phyloP scores from a whole-genome alignment of 2,888 invertebrate genomes.

The Heliconius sara region DNA sequence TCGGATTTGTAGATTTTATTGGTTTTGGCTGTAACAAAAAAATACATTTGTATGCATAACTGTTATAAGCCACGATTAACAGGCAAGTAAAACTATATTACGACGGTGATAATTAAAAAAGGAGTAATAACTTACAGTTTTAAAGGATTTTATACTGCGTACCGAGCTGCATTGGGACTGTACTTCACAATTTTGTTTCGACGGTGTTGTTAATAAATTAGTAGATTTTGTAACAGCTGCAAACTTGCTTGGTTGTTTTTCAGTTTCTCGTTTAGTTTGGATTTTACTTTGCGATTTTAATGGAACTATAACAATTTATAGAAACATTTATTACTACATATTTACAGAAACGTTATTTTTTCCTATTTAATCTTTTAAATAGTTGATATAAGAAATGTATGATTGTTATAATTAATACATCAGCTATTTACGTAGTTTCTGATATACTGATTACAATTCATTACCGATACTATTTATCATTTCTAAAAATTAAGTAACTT shows the following conservation, averaged over 20 bases:
- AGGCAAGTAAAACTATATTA: not conserved
- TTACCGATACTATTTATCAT: not conserved
- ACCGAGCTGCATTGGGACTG: slow-evolving; percentile 71
- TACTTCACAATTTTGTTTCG: slow-evolving; percentile 59
- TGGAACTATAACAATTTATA: slow-evolving; percentile 51
- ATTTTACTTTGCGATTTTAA: slow-evolving; percentile 54
- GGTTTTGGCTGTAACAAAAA: slow-evolving; percentile 65
- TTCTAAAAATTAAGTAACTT: slow-evolving; percentile 51
- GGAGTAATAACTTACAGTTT: slow-evolving; percentile 64
- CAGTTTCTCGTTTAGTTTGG: slow-evolving; percentile 54
- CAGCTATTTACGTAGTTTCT: not conserved
- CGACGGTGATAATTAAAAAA: not conserved
- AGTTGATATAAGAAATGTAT: slow-evolving; percentile 1
- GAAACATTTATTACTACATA: no score
- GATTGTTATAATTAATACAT: not conserved
- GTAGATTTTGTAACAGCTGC: slow-evolving; percentile 47
- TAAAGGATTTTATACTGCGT: slow-evolving; percentile 69
- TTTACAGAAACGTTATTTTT: not conserved
- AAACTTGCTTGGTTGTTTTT: slow-evolving; percentile 56
- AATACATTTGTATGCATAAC: not conserved
- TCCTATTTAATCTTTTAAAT: not conserved
- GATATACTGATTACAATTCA: not conserved
- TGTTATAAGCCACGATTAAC: not conserved
- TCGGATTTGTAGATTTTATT: slow-evolving; percentile 52
- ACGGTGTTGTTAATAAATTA: slow-evolving; percentile 49